Evolutionary conservation across 2,888 invertebrate species (phyloP).

Genomic region (Watsonalla binaria): DNA sequence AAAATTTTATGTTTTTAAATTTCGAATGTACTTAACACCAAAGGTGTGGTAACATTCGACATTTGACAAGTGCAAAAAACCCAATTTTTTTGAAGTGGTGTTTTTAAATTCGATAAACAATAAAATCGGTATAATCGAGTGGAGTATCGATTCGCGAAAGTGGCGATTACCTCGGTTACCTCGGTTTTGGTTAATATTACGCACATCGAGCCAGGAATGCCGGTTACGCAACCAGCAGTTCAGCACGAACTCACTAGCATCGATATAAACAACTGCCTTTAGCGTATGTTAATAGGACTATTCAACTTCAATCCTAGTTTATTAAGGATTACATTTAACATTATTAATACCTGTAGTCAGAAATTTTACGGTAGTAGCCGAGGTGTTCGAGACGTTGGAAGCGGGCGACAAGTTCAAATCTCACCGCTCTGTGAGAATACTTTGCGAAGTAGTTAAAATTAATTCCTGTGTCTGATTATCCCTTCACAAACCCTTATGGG

Average conservation of each 20-base stretch:
- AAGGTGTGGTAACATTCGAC: background rate
- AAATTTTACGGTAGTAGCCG: no score
- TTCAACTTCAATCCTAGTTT: background rate
- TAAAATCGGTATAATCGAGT: slow-evolving; percentile 21
- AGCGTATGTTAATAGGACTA: slow-evolving; percentile 1
- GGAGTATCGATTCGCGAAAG: slow-evolving; percentile 34
- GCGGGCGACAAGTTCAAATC: no score
- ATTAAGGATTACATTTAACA: background rate
- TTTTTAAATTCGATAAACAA: background rate
- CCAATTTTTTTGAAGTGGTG: background rate
- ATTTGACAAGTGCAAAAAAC: slow-evolving; percentile 3
- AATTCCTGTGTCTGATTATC: no score
- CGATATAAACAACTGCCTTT: slow-evolving; percentile 13
- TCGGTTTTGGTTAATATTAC: slow-evolving; percentile 47
- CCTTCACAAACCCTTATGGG: no score
- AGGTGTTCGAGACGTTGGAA: no score
- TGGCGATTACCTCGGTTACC: slow-evolving; percentile 14
- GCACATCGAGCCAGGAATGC: slow-evolving; percentile 56
- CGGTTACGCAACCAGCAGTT: slow-evolving; percentile 38
- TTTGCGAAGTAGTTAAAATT: no score
- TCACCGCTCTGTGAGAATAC: no score
- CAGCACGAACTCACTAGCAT: slow-evolving; percentile 36
- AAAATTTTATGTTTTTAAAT: background rate
- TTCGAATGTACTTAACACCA: background rate
- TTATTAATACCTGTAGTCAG: no score